Evolutionary conservation across 2,797 vertebrate genomes (phyloP).

Genomic region (Mus caroli): DNA sequence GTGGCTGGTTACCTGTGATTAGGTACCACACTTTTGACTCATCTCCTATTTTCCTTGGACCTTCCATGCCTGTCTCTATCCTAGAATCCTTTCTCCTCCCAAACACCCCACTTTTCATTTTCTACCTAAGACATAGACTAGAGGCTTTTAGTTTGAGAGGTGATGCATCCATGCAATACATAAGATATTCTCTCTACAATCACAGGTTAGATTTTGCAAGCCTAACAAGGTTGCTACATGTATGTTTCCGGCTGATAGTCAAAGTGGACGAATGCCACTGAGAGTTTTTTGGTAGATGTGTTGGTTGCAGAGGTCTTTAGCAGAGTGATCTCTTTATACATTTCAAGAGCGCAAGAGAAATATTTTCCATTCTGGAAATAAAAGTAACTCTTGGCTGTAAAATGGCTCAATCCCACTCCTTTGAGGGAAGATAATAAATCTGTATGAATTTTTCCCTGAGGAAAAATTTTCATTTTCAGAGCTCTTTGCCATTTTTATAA

Average conservation of each 20-base stretch:
- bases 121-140: not conserved
- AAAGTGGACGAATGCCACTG: not conserved
- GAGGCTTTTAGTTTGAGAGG: not conserved
- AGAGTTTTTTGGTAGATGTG: constrained; percentile 23
- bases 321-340: constrained; percentile 57
- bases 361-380: constrained; percentile 70
- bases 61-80: not conserved
- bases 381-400: constrained; percentile 74
- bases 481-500: constrained; percentile 81
- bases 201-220: not conserved
- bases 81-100: not conserved
- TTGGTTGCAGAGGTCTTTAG: constrained; percentile 44
- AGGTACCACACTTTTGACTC: not conserved
- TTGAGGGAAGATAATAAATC: constrained; percentile 78
- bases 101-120: not conserved
- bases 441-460: constrained; percentile 77
- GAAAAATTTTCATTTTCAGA: constrained; percentile 81
- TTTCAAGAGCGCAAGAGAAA: constrained; percentile 66
- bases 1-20: not conserved
- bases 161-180: not conserved
- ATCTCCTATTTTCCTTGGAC: not conserved
- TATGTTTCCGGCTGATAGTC: not conserved
- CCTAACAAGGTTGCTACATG: not conserved
- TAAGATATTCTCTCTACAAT: not conserved
- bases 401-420: constrained; percentile 71